Evolutionary conservation across 1,140 invertebrate genomes (phyloP).

Genomic region (Bombus terrestris): DNA sequence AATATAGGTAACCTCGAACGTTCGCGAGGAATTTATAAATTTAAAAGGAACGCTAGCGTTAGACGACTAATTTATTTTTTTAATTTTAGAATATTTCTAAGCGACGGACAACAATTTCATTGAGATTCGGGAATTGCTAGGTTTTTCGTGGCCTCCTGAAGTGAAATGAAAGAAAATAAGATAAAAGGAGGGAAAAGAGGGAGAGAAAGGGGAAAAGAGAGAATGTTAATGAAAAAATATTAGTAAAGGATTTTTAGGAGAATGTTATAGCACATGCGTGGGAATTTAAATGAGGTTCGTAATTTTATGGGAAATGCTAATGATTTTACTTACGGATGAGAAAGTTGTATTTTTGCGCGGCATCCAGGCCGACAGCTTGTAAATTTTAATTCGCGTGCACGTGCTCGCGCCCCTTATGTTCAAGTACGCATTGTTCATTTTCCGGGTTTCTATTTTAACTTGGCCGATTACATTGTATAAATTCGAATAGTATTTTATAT

Average conservation of each 20-base stretch:
- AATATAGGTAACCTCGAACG: not conserved
- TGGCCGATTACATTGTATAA: constrained; percentile 59
- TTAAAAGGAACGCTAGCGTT: not conserved
- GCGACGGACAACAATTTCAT: not conserved
- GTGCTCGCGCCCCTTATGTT: constrained; percentile 10
- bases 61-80: not conserved
- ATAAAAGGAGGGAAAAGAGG: too few relatives aligned
- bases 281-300: constrained; percentile 10
- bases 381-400: constrained; percentile 39
- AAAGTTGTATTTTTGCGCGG: constrained; percentile 27
- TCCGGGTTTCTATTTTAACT: constrained; percentile 43
- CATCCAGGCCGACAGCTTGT: constrained; percentile 23
- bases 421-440: constrained; percentile 40
- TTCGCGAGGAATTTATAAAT: constrained; percentile 19
- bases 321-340: constrained; percentile 30
- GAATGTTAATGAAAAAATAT: not conserved
- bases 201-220: not conserved
- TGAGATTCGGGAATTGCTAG: not conserved
- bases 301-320: constrained; percentile 29
- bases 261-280: not conserved
- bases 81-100: not conserved
- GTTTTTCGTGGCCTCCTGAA: not conserved
- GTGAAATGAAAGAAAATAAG: not conserved
- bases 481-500: constrained; percentile 58
- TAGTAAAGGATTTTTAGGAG: not conserved